Percentiles rank a stretch among this genome's conserved stretches.
Evolutionary conservation across 1,140 invertebrate species (phyloP).

Genomic region (Ooceraea biroi): DNA sequence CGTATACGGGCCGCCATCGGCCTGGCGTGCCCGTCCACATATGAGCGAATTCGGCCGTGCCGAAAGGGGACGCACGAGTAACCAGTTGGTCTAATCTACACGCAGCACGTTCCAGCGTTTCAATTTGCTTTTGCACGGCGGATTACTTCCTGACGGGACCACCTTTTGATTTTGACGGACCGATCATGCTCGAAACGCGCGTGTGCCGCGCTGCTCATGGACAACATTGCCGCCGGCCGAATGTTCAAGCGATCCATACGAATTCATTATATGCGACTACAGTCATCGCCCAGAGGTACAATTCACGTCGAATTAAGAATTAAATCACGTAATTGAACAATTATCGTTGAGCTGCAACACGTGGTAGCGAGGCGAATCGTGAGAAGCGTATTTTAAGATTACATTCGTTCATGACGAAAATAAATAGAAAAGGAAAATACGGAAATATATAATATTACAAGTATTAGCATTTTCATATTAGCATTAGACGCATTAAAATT

Average conservation of each 20-base stretch:
- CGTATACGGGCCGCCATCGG: conserved; percentile 27
- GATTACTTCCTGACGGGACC: conserved; percentile 58
- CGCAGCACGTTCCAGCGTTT: conserved; percentile 74
- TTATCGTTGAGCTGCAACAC: neutral
- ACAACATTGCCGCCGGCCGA: neutral
- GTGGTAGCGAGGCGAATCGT: too few relatives aligned
- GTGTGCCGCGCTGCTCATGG: neutral
- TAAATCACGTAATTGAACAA: conserved; percentile 21
- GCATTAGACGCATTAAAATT: neutral
- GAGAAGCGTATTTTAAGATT: too few relatives aligned
- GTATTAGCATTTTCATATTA: too few relatives aligned
- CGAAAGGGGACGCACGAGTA: conserved; percentile 63
- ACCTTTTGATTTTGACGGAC: conserved; percentile 55
- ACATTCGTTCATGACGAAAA: too few relatives aligned
- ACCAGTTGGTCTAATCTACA: conserved; percentile 76
- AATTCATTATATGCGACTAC: conserved; percentile 25
- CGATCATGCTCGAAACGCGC: neutral
- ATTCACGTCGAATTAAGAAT: conserved; percentile 34
- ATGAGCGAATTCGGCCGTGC: neutral
- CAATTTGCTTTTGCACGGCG: conserved; percentile 73
- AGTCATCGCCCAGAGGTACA: neutral
- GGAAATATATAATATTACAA: too few relatives aligned
- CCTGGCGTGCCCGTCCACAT: conserved; percentile 12
- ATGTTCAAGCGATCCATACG: neutral
- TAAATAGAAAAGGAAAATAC: too few relatives aligned